These are phyloP conservation scores for Octomys mimax DNA, from an alignment of 2,797 vertebrate species.

Conservation along the genomic window DNA sequence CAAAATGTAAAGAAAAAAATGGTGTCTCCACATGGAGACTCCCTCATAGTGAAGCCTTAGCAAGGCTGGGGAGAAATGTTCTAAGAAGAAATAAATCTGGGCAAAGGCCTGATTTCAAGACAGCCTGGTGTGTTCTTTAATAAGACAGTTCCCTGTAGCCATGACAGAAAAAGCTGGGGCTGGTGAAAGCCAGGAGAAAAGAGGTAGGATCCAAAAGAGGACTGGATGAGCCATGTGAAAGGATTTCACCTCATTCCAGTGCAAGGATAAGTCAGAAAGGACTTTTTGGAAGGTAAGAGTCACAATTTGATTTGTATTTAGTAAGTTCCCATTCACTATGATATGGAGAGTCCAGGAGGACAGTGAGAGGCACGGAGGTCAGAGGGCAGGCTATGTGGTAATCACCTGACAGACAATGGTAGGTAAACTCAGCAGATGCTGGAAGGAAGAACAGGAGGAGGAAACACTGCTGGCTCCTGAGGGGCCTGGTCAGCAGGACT, in stretches of 20 bases:
- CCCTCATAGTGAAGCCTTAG: background rate
- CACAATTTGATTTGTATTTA: background rate
- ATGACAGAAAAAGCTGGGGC: background rate
- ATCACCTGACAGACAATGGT: background rate
- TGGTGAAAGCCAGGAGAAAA: background rate
- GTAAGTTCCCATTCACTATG: background rate
- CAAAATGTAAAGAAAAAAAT: background rate
- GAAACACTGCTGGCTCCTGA: background rate
- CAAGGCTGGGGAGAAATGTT: background rate
- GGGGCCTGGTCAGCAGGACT: background rate
- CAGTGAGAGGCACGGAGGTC: background rate
- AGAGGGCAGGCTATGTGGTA: background rate
- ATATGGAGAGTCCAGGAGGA: background rate
- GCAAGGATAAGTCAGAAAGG: background rate
- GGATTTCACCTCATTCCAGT: no score
- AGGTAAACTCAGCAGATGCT: background rate
- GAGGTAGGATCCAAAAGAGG: background rate
- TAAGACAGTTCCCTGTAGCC: background rate
- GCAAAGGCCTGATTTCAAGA: background rate
- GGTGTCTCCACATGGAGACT: background rate
- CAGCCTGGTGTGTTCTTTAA: no score
- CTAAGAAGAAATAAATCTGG: background rate
- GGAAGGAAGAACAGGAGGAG: accelerated
- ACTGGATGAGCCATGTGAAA: background rate
- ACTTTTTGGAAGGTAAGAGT: no score